phyloP scores from a whole-genome alignment of 30 jellyfish, hydroid and myxozoan genomes.

The Aurelia coerulea region DNA sequence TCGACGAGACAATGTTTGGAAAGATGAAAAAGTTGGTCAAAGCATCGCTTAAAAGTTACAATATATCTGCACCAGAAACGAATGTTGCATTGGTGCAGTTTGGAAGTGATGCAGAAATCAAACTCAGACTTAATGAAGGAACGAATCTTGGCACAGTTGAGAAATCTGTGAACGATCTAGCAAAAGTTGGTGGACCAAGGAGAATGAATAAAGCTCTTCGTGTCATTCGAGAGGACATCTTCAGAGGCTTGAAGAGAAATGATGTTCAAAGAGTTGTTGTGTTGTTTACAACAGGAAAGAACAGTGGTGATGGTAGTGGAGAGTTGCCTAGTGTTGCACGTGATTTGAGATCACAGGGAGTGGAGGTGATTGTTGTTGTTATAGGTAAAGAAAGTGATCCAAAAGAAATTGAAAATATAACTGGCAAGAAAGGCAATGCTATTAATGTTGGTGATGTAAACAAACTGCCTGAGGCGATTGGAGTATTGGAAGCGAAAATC shows the following conservation, averaged over 20 bases:
- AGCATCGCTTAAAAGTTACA: constrained; percentile 61
- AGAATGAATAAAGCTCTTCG: constrained; percentile 78
- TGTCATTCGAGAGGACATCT: constrained; percentile 37
- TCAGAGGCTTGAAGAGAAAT: background rate
- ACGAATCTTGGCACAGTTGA: background rate
- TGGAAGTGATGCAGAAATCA: constrained; percentile 30
- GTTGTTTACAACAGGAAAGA: constrained; percentile 71
- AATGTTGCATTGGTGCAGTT: constrained; percentile 44
- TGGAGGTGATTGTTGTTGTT: constrained; percentile 68
- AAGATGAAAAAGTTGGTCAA: constrained; percentile 54
- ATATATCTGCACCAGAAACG: constrained; percentile 39
- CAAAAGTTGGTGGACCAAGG: constrained; percentile 74
- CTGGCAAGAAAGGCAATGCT: constrained; percentile 45
- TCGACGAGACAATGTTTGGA: background rate
- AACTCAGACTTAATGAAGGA: constrained; percentile 4
- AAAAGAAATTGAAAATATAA: constrained; percentile 35
- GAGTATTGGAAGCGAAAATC: constrained; percentile 63
- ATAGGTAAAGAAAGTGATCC: constrained; percentile 58
- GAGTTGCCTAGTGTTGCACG: constrained; percentile 68
- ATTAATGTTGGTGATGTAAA: constrained; percentile 43
- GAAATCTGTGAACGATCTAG: constrained; percentile 8
- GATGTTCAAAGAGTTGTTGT: constrained; percentile 36
- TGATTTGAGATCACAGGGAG: constrained; percentile 62
- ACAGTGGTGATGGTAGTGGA: constrained; percentile 42
- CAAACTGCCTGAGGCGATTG: constrained; percentile 53